Conservation (phyloP, 2,113 vertebrate species). For the Aldabrachelys gigantea region DNA sequence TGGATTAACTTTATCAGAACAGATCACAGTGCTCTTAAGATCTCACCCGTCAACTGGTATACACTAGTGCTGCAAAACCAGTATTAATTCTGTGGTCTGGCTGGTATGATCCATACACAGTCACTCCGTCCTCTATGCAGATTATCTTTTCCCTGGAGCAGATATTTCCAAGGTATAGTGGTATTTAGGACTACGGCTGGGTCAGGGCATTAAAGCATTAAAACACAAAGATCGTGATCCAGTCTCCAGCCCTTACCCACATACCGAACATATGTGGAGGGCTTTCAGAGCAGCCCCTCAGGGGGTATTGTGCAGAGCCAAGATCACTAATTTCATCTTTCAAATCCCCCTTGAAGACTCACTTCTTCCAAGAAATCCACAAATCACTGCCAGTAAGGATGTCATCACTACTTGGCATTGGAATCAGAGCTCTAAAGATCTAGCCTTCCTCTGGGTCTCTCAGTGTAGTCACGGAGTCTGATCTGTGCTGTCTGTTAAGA, state of each 20-base stretch:
- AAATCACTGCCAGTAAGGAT: background rate
- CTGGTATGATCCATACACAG: background rate
- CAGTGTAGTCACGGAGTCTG: background rate
- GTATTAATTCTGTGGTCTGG: rapidly evolving
- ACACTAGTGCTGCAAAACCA: background rate
- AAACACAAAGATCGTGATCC: background rate
- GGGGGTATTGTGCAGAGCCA: background rate
- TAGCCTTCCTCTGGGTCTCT: background rate
- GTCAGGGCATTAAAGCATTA: background rate
- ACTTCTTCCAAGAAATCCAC: background rate
- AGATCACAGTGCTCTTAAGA: background rate
- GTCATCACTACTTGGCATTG: background rate
- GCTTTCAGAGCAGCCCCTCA: background rate
- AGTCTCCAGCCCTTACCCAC: background rate
- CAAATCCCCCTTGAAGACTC: background rate
- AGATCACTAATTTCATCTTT: too few relatives aligned
- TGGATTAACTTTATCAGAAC: background rate
- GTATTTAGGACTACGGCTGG: background rate
- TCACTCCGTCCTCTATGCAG: rapidly evolving
- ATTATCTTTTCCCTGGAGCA: background rate
- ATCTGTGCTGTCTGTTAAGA: background rate
- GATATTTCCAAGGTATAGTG: rapidly evolving
- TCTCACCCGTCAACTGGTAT: background rate
- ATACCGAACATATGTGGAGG: background rate
- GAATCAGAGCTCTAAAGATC: background rate